Evolutionary conservation across 2,797 vertebrate genomes (phyloP), one percentile per base, ranked within the genome.

Genomic region (Ibycter americanus): DNA sequence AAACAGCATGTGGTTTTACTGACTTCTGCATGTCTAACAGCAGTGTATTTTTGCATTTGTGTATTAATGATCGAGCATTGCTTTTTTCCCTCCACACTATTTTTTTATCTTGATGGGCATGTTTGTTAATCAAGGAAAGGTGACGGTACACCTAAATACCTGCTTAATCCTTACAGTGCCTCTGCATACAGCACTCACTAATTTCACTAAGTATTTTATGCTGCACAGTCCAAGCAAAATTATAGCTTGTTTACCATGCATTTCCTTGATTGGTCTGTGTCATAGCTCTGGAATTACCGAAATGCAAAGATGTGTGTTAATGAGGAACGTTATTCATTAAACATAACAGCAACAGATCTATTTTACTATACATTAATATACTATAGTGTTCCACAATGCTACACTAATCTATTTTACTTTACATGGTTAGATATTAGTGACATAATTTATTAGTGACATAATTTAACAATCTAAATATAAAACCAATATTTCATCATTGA

Each of bases 1-100:
- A 96, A 96, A 88, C 76, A 91, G 76, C 76, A 68, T 92, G 89
- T 81, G 89, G 68, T 81, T 95, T 90, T 92, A 89, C 71, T 81
- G 89, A 93, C 93, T 97, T 95, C 72, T 97, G 34, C 49, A 31
- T 68, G 84, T 92, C 74, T 96, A 76, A 85, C 34, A 94, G 61
- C 76, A 94, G 77, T 47, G 89, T 52, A 72, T 77, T 90, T 95
- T 85, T 82, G 38, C 11, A 34, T 68, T 71, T 68, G 52, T 87
- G 74, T 65, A 47, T 74, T 91, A 92, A 91, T 16, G 42, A 78
- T 55, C 56, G 63, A 74, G 59, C 58, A 74, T 27, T 85, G 36
- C 40, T 92, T 92, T 74, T 36, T 71, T 89, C 25, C 49, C 38
- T 89, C 54, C 71, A 71, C 62, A 29, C n/a, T 68, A 21, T 62